These are phyloP conservation scores for Gandaritis pyraliata DNA, from an alignment of 2,888 invertebrate genomes.

Conservation along the genomic window DNA sequence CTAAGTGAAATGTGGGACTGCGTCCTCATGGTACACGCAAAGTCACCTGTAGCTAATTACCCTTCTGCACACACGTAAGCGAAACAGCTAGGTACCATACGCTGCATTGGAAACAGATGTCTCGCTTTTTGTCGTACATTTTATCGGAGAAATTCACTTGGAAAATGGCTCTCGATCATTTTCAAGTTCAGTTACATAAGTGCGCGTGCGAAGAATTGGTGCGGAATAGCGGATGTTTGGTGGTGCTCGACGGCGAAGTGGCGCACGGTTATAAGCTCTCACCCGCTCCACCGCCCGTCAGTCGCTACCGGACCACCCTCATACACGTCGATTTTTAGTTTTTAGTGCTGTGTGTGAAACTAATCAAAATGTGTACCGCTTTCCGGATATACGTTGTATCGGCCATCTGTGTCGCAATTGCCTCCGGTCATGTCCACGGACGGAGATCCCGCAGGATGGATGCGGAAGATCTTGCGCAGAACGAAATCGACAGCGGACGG, in stretches of 20 bases:
- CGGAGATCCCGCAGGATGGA: constrained; percentile 78
- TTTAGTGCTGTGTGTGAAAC: constrained; percentile 73
- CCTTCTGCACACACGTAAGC: constrained; percentile 61
- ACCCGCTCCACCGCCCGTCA: constrained; percentile 72
- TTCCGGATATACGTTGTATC: constrained; percentile 78
- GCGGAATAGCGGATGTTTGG: constrained; percentile 85
- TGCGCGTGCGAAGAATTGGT: constrained; percentile 83
- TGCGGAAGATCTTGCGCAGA: constrained; percentile 70
- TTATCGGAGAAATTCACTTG: constrained; percentile 84
- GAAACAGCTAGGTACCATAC: constrained; percentile 49
- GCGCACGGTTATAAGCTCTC: constrained; percentile 81
- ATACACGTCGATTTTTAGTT: constrained; percentile 71
- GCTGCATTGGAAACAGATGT: constrained; percentile 68
- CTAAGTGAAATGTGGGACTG: constrained; percentile 70
- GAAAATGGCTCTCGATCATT: constrained; percentile 83
- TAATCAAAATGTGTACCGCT: constrained; percentile 71
- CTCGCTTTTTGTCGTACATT: constrained; percentile 80
- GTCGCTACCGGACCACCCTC: constrained; percentile 78
- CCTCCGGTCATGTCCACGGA: constrained; percentile 73
- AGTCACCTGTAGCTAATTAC: constrained; percentile 61
- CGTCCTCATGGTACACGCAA: constrained; percentile 64
- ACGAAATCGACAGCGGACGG: constrained; percentile 80
- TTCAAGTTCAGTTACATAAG: constrained; percentile 85
- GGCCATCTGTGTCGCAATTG: constrained; percentile 72
- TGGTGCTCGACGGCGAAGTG: constrained; percentile 79